A percentile compares a stretch with the other conserved stretches of the same genome.
These are phyloP conservation scores for Chalcis sispes DNA, from an alignment of 2,888 invertebrate genomes.

Conservation along the genomic window DNA sequence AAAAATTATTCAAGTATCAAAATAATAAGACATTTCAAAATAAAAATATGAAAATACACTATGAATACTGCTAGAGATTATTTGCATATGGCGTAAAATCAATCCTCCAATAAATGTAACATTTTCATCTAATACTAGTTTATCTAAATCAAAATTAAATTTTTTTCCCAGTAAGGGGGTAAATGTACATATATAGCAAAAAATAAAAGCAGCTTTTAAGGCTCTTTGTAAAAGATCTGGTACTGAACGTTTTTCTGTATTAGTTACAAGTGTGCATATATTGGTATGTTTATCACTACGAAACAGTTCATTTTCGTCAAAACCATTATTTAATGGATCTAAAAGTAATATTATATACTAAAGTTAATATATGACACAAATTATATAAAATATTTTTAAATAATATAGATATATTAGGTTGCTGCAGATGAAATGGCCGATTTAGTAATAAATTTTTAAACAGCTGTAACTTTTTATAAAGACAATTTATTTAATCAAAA, in stretches of 20 bases:
- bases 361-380: no score
- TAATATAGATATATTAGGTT: no score
- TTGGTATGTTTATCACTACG: slow-evolving; percentile 73
- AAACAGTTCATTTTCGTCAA: slow-evolving; percentile 67
- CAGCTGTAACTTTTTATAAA: no score
- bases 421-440: no score
- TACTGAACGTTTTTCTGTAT: slow-evolving; percentile 80
- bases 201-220: slow-evolving; percentile 81
- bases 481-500: no score
- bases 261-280: slow-evolving; percentile 82
- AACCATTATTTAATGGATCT: slow-evolving; percentile 69
- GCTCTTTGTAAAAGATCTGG: slow-evolving; percentile 86
- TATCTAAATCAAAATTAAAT: slow-evolving; percentile 67
- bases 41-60: slow-evolving; percentile 59
- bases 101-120: slow-evolving; percentile 80
- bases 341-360: slow-evolving; percentile 25
- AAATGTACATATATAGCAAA: slow-evolving; percentile 79
- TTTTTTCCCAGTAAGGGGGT: slow-evolving; percentile 78
- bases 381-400: no score
- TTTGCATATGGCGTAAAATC: slow-evolving; percentile 86
- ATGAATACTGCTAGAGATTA: slow-evolving; percentile 91
- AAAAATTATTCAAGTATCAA: no score
- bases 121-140: slow-evolving; percentile 68
- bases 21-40: no score
- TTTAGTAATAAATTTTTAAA: no score